These are phyloP conservation scores for Procapra przewalskii DNA, from an alignment of 2,113 vertebrate genomes.

Conservation along the genomic window DNA sequence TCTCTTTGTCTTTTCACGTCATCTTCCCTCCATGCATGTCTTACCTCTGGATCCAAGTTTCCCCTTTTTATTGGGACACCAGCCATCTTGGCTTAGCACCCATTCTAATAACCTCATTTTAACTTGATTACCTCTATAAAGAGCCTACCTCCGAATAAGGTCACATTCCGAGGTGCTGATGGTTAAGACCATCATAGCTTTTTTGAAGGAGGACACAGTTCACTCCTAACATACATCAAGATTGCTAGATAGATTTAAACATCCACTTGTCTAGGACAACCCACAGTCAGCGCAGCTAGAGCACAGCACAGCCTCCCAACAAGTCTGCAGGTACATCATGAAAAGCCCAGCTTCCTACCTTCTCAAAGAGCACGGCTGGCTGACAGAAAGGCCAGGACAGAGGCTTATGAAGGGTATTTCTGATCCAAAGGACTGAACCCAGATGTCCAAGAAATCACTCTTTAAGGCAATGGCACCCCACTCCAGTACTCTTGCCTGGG, in stretches of 20 bases:
- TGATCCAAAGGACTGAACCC: not conserved
- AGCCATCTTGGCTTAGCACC: not conserved
- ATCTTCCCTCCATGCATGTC: not conserved
- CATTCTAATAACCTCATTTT: not conserved
- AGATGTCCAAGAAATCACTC: not conserved
- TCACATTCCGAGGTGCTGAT: not conserved
- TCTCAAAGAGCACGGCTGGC: not conserved
- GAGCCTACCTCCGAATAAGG: not conserved
- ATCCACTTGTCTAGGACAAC: too few species aligned
- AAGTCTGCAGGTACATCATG: not conserved
- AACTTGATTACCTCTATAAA: not conserved
- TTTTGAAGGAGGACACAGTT: not conserved
- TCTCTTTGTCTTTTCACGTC: not conserved
- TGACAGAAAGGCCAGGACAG: rapidly evolving
- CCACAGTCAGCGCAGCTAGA: not conserved
- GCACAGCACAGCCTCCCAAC: too few species aligned
- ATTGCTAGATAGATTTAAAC: not conserved
- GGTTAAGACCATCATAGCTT: not conserved
- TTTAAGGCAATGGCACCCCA: not conserved
- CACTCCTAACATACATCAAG: not conserved
- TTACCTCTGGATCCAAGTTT: not conserved
- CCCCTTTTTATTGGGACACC: not conserved
- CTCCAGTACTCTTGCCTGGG: too few species aligned
- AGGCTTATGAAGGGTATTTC: not conserved
- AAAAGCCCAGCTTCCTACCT: not conserved